These are phyloP conservation scores for Strongylocentrotus purpuratus DNA, from an alignment of 35 echinoderm and acorn worm genomes.

Conservation along the genomic window DNA sequence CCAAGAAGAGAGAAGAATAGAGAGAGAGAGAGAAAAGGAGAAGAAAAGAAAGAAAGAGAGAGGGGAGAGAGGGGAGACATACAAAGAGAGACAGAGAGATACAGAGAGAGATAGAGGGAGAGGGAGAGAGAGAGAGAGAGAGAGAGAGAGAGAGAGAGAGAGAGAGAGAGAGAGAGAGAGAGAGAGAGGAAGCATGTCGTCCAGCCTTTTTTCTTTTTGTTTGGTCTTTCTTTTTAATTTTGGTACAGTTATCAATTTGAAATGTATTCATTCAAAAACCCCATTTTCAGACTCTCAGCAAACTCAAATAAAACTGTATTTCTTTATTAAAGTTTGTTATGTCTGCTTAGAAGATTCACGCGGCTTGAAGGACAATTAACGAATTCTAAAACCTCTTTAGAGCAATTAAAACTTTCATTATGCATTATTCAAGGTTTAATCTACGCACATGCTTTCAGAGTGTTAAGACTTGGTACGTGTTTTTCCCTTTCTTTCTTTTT, in stretches of 20 bases:
- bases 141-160: background rate
- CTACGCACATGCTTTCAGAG: background rate
- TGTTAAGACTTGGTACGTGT: background rate
- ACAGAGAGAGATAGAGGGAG: background rate
- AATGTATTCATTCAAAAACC: too few species aligned
- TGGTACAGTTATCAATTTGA: too few species aligned
- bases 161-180: background rate
- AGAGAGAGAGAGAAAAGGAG: background rate
- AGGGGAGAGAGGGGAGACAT: background rate
- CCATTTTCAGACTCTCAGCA: too few species aligned
- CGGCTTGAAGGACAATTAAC: too few species aligned
- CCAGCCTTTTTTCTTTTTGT: too few species aligned
- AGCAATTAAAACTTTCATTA: too few species aligned
- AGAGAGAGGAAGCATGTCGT: background rate
- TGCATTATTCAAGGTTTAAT: too few species aligned
- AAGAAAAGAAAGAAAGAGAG: background rate
- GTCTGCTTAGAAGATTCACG: too few species aligned
- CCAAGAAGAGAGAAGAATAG: background rate
- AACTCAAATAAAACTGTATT: too few species aligned
- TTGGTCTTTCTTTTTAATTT: too few species aligned
- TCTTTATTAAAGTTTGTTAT: background rate
- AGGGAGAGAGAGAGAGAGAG: background rate
- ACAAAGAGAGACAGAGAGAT: background rate
- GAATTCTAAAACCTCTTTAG: too few species aligned
- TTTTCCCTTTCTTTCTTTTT: background rate